phyloP scores from a whole-genome alignment of 2,113 vertebrate species.

The Clarias magur region DNA sequence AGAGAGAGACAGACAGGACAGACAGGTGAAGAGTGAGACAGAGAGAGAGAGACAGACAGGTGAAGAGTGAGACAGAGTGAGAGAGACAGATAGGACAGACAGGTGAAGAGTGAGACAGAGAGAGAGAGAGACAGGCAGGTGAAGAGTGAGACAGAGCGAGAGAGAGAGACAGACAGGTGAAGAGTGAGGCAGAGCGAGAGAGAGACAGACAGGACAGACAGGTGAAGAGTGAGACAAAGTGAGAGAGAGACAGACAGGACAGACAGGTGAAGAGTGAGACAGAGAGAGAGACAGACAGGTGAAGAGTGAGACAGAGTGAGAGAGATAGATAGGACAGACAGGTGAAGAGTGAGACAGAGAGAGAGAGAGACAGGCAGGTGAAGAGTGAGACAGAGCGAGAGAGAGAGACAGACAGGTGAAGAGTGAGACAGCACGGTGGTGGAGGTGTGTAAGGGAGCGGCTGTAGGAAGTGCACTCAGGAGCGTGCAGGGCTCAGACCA shows the following conservation, averaged over 20 bases:
- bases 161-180: neutral
- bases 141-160: neutral
- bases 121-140: fast-evolving
- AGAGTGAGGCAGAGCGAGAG: neutral
- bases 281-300: neutral
- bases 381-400: neutral
- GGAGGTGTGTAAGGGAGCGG: too few species aligned
- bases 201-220: neutral
- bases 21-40: neutral
- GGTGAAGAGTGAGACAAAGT: neutral
- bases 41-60: neutral
- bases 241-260: neutral
- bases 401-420: neutral
- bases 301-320: neutral
- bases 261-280: neutral
- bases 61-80: neutral
- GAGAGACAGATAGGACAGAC: neutral
- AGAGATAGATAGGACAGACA: neutral
- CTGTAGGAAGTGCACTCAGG: neutral
- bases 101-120: neutral
- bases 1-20: neutral
- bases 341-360: neutral
- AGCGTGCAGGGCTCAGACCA: neutral
- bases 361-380: neutral
- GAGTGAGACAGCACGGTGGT: neutral